Conservation (phyloP, 2,113 vertebrate species). For the Terrapene triunguis region DNA sequence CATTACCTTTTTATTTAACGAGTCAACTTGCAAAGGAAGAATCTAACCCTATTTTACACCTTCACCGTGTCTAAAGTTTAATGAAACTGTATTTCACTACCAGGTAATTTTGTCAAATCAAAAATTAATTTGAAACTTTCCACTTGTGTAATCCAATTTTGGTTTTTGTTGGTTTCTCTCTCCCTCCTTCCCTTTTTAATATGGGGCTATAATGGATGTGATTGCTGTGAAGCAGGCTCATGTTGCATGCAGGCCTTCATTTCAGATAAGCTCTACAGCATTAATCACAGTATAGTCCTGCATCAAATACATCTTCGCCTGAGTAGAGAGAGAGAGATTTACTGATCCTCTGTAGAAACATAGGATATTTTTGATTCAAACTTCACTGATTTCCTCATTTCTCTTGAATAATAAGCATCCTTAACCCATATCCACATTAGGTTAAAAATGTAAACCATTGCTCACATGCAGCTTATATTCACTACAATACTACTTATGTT, state of each 20-base stretch:
- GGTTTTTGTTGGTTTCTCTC: background rate
- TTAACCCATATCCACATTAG: background rate
- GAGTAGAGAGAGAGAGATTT: background rate
- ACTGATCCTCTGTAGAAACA: background rate
- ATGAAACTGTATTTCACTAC: background rate
- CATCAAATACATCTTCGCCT: background rate
- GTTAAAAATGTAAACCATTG: background rate
- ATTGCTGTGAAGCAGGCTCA: background rate
- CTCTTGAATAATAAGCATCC: background rate
- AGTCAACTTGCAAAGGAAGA: background rate
- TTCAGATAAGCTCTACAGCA: background rate
- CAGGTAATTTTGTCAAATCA: background rate
- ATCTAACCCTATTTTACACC: background rate
- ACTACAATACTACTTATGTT: background rate
- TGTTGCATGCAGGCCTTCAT: background rate
- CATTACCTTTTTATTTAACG: background rate
- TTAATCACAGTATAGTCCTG: background rate
- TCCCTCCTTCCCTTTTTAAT: background rate
- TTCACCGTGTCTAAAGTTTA: background rate
- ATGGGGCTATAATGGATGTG: background rate
- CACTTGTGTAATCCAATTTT: background rate
- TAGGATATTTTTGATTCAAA: background rate
- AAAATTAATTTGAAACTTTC: background rate
- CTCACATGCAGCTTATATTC: background rate
- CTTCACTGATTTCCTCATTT: background rate